A percentile compares a stretch with the other conserved stretches of the same genome.
These are phyloP conservation scores for Microcaecilia unicolor DNA, from an alignment of 2,797 vertebrate species.

Conservation along the genomic window DNA sequence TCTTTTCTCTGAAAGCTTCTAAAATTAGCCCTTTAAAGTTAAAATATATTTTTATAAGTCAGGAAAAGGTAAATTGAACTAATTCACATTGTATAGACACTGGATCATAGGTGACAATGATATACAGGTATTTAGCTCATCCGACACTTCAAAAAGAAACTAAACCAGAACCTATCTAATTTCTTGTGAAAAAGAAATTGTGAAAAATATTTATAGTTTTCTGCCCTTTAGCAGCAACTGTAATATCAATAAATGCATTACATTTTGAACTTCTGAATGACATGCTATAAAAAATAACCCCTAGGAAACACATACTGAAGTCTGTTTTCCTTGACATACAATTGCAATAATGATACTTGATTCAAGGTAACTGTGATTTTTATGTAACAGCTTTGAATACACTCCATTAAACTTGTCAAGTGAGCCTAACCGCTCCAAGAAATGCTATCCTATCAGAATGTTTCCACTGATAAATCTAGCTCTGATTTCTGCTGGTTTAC, in stretches of 20 bases:
- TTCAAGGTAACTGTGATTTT: slow-evolving; percentile 2
- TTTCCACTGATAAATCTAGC: not conserved
- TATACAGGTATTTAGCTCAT: too few species aligned
- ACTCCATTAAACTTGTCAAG: slow-evolving; percentile 8
- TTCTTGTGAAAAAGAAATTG: too few species aligned
- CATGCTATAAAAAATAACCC: not conserved
- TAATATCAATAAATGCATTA: not conserved
- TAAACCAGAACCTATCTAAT: not conserved
- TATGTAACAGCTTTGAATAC: not conserved
- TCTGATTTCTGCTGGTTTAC: slow-evolving; percentile 1
- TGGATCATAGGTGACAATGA: too few species aligned
- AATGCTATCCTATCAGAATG: not conserved
- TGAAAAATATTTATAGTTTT: not conserved
- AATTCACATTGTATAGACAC: too few species aligned
- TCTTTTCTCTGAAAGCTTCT: too few species aligned
- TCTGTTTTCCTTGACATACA: not conserved
- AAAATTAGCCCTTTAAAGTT: too few species aligned
- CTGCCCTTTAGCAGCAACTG: not conserved
- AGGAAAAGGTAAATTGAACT: too few species aligned
- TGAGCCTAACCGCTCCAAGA: not conserved
- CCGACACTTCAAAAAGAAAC: too few species aligned
- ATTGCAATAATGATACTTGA: not conserved
- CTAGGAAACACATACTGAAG: not conserved
- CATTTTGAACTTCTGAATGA: not conserved
- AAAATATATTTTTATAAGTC: too few species aligned